Evolutionary conservation across 2,113 vertebrate species (phyloP), one percentile per base, ranked within the genome.

Genomic region (Dipodomys ordii): DNA sequence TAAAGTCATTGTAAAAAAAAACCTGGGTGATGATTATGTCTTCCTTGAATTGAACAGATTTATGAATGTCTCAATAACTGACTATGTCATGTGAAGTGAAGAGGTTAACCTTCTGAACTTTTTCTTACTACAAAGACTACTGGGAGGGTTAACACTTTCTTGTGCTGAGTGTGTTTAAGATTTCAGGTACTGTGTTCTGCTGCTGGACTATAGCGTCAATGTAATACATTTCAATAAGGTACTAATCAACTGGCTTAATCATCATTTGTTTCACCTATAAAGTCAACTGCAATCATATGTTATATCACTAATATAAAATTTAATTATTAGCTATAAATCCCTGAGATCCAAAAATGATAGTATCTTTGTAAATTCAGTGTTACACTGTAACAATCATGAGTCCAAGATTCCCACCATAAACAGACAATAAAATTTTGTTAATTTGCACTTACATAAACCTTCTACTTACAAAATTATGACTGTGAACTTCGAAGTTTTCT

Each of bases 241-340:
- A 72, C 73, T 80, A 67, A 88, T 71, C 69, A 89, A 71, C 73
- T 62, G 73, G 30, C 28, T 93, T 97, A 91, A 90, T 81, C 90
- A 90, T 46, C 57, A 73, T 60, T 71, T 85, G 64, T 82, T 88
- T 87, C 83, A 82, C 81, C 84, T 88, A 82, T 92, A 82, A 96
- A 91, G 49, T 87, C 30, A 57, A 18, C 44, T 88, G 39, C 72
- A 85, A 80, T 96, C 83, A 71, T 60, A 94, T 18, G 79, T 86
- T 93, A 60, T 65, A 94, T 91, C 68, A 78, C 69, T n/a, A 77
- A 32, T 57, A 84, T 95, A 97, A 94, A 94, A 92, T 86, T 96
- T 94, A 96, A 96, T 97, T 95, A 95, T 87, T 91, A 88, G 74
- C 71, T 95, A 76, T 96, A 96, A 96, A 96, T 91, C 69, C 83